Evolutionary conservation across 2,797 vertebrate genomes (phyloP).

Genomic region (Eurystomus glaucurus): DNA sequence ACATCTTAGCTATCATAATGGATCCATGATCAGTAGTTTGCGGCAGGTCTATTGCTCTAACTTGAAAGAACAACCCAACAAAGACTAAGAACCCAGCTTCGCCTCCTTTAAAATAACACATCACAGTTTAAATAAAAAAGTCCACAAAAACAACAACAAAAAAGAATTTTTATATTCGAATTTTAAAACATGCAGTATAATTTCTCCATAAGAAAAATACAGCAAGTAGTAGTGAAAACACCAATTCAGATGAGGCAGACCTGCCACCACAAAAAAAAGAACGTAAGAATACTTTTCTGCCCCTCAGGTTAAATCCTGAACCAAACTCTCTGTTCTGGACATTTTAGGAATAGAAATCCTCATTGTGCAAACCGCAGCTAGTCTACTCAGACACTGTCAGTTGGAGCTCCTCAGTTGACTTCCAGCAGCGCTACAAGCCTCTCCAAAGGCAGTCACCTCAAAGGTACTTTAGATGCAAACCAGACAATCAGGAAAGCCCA

Average conservation of each 20-base stretch:
- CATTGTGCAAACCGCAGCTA: accelerated
- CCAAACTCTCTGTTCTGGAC: background rate
- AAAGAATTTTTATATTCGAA: background rate
- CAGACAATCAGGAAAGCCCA: background rate
- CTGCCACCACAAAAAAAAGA: background rate
- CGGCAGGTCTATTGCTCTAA: background rate
- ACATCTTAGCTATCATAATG: background rate
- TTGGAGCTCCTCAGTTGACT: background rate
- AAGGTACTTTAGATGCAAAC: background rate
- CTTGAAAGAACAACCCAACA: background rate
- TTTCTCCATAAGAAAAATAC: background rate
- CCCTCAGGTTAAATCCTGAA: background rate
- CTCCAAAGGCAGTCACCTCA: background rate
- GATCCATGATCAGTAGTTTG: background rate
- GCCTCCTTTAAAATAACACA: background rate
- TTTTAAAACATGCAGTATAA: background rate
- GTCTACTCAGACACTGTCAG: background rate
- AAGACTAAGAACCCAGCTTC: background rate
- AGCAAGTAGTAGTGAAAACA: background rate
- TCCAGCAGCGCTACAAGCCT: background rate
- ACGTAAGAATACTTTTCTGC: background rate
- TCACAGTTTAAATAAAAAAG: background rate
- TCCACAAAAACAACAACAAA: background rate
- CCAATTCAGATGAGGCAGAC: background rate
- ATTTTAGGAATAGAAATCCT: background rate